phyloP scores from a whole-genome alignment of 2,797 vertebrate species.

The Graptemys geographica region DNA sequence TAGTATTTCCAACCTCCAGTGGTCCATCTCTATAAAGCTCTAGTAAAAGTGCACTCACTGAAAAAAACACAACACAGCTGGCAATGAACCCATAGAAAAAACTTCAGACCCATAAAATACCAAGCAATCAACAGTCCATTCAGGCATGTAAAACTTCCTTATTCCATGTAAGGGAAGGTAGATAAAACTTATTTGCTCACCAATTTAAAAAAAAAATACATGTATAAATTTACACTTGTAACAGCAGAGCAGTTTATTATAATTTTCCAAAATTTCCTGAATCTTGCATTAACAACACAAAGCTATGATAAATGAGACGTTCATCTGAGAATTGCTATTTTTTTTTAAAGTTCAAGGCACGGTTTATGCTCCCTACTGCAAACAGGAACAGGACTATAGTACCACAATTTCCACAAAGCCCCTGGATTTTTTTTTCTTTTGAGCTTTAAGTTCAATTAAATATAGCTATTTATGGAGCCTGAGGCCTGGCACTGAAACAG shows the following conservation, averaged over 20 bases:
- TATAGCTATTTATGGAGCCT: neutral
- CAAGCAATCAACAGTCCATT: neutral
- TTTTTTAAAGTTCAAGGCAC: neutral
- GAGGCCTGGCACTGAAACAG: neutral
- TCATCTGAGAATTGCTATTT: neutral
- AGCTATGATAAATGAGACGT: neutral
- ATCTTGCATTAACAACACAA: neutral
- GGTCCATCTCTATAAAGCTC: conserved; percentile 8
- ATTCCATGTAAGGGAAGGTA: neutral
- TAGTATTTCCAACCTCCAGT: neutral
- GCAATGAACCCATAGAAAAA: neutral
- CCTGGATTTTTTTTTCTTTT: neutral
- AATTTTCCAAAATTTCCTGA: neutral
- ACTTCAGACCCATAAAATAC: neutral
- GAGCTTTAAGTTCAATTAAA: neutral
- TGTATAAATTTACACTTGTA: neutral
- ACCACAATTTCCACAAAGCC: neutral
- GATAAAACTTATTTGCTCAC: neutral
- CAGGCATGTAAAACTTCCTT: neutral
- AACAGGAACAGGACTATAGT: neutral
- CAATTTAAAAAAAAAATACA: neutral
- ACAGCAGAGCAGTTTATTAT: neutral
- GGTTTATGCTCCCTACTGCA: neutral
- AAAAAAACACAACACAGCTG: neutral
- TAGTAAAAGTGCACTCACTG: neutral